phyloP scores from a whole-genome alignment of 2,888 invertebrate genomes.

The Nomada fabriciana region DNA sequence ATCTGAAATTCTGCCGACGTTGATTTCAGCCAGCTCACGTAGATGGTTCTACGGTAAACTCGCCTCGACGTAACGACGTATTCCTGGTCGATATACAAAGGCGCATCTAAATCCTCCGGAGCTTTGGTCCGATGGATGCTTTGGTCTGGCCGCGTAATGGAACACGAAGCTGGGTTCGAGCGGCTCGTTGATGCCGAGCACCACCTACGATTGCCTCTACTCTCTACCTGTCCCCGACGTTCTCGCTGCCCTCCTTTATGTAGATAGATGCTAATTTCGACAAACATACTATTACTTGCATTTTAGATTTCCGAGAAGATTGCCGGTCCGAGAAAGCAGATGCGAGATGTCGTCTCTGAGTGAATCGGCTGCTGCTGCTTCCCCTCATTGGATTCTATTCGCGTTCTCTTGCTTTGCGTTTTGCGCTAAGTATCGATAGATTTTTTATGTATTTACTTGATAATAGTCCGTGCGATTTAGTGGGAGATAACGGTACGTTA shows the following conservation, averaged over 20 bases:
- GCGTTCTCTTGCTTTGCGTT: too few species aligned
- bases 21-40: conserved; percentile 71
- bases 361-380: background rate
- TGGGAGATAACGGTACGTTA: conserved; percentile 5
- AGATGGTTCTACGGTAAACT: conserved; percentile 63
- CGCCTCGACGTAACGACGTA: conserved; percentile 71
- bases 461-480: background rate
- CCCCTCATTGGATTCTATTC: too few species aligned
- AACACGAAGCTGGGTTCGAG: conserved; percentile 52
- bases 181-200: conserved; percentile 38
- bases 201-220: conserved; percentile 22
- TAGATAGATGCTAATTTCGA: conserved; percentile 74
- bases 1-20: conserved; percentile 56
- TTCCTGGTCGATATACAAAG: conserved; percentile 68
- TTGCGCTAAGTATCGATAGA: too few species aligned
- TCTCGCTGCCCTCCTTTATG: conserved; percentile 25
- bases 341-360: background rate
- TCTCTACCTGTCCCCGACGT: conserved; percentile 19
- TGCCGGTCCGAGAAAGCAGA: conserved; percentile 37
- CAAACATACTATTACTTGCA: conserved; percentile 69
- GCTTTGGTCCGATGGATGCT: conserved; percentile 45
- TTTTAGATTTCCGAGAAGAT: conserved; percentile 68
- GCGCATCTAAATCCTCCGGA: conserved; percentile 57
- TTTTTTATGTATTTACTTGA: too few species aligned
- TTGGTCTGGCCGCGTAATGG: conserved; percentile 39